Evolutionary conservation across 1,140 invertebrate species (phyloP), one percentile per base, ranked within the genome.

Genomic region (Drosophila lini): DNA sequence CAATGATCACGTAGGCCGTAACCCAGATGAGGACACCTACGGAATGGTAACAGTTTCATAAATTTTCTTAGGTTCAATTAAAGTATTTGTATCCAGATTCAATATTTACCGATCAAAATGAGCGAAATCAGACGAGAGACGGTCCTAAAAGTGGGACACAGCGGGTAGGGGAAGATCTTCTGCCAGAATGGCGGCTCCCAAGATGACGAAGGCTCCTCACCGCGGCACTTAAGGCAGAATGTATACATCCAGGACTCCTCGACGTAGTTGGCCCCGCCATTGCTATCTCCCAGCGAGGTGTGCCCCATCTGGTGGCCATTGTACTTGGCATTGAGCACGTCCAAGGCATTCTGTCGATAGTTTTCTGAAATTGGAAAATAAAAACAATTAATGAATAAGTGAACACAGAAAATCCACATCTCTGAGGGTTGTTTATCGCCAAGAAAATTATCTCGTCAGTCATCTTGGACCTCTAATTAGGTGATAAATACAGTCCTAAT

Each of bases 151-250:
- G 95, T 95, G 6, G 96, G 96, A 83, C 96, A 97, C 83, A 97
- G 94, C 19, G 96, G 96, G 80, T 96, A 96, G 0, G 96, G 96
- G 84, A 96, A 97, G 64, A 96, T 92, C 91, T 94, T 94, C 71
- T 94, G 94, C 96, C 96, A 97, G 57, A 94, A 93, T 0, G 94
- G 92, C 4, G 96, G 96, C 85, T 97, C 95, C 96, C 96, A 97
- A 15, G 96, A 95, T 9, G 95, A 94, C 57, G 92, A 92, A 1
- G 94, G 88, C 75, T 96, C 96, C 59, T 92, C 89, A 36, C 91
- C 91, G 31, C 89, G 83, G 50, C 92, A 92, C 63, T 91, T 91
- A 5, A 92, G 52, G 48, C 92, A 92, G 47, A 92, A 91, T 22
- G 82, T 78, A 55, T 91, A 92, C 44, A 92, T 81, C 92, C 92